Base-by-base conservation (phyloP, 2,113 vertebrate genomes). In the Osmerus eperlanus region DNA sequence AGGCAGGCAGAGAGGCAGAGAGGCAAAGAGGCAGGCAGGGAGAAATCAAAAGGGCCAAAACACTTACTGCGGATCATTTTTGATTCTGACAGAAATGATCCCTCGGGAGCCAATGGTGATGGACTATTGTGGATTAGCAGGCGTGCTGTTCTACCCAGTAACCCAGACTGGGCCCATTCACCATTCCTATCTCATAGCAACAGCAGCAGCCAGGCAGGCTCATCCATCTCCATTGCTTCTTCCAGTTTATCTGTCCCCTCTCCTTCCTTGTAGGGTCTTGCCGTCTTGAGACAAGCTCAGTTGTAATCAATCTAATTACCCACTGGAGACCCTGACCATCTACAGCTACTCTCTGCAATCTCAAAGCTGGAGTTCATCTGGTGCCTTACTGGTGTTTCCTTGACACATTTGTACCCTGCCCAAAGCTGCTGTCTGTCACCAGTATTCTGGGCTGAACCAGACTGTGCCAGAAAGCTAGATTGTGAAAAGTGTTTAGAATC, bases 271-370 rank as follows among this genome's bases (percentile, higher is more conserved):
- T 12, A 47, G 41, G 6, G 9, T 9, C 41, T 47, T 47, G 41
- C 41, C 2, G 41, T 47, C 41, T 47, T 47, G 28, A 62, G 4
- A 15, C 60, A 18, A 62, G 60, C 23, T 62, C 21, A 28, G 60
- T 14, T 29, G 2, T 21, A 59, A 59, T 61, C 59, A 61, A 61
- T 61, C 23, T 61, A 61, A 61, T 61, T 61, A 61, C 21, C 56
- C 19, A 21, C 19, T 21, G 21, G n/a, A 59, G 21, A 59, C 18
- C 12, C 7, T 7, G n/a, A 2, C n/a, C n/a, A 21, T 61, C 2
- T 12, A 18, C 25, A 61, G 11, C 59, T 18, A 13, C n/a, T 15
- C 55, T 58, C 16, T 7, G 15, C 55, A 47, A 15, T 19, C 55
- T 1, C 55, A 58, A 58, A 58, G 15, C n/a, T n/a, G 55, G n/a